phyloP scores from a whole-genome alignment of 2,113 vertebrate genomes.

The Leuciscus idus region DNA sequence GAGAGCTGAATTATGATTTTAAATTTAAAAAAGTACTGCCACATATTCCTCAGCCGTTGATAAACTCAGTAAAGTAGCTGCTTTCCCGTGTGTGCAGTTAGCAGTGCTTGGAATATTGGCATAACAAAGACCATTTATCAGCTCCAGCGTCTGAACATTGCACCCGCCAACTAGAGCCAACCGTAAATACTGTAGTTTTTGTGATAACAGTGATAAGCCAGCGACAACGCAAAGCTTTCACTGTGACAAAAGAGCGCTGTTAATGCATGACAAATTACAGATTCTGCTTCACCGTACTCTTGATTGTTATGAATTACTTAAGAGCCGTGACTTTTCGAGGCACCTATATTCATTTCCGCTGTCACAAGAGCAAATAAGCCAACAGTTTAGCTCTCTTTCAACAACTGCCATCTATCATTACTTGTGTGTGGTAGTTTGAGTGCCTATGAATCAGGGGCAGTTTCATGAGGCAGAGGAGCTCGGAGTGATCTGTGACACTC shows the following conservation, averaged over 20 bases:
- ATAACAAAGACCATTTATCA: slow-evolving; percentile 32
- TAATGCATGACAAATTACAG: slow-evolving; percentile 39
- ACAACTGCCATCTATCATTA: slow-evolving; percentile 67
- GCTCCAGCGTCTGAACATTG: slow-evolving; percentile 10
- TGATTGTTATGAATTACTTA: slow-evolving; percentile 43
- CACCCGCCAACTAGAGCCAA: background rate
- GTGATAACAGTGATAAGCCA: slow-evolving; percentile 18
- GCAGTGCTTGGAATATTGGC: slow-evolving; percentile 17
- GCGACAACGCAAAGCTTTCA: slow-evolving; percentile 17
- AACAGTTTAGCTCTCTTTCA: slow-evolving; percentile 61
- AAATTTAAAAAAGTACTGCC: slow-evolving; percentile 39
- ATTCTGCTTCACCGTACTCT: slow-evolving; percentile 18
- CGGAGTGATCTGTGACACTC: slow-evolving; percentile 50
- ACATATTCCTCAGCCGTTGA: slow-evolving; percentile 25
- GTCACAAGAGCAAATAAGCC: slow-evolving; percentile 63
- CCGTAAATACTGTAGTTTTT: slow-evolving; percentile 32
- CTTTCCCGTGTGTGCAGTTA: slow-evolving; percentile 5
- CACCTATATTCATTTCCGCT: slow-evolving; percentile 57
- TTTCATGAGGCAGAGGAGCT: slow-evolving; percentile 38
- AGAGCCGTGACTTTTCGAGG: slow-evolving; percentile 47
- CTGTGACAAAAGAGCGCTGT: slow-evolving; percentile 26
- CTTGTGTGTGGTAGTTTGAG: slow-evolving; percentile 23
- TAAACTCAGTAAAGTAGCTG: slow-evolving; percentile 37
- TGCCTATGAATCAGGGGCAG: slow-evolving; percentile 18
- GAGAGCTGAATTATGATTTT: slow-evolving; percentile 57